Evolutionary conservation across 2,888 invertebrate species (phyloP).

Genomic region (Tetanocera ferruginea): DNA sequence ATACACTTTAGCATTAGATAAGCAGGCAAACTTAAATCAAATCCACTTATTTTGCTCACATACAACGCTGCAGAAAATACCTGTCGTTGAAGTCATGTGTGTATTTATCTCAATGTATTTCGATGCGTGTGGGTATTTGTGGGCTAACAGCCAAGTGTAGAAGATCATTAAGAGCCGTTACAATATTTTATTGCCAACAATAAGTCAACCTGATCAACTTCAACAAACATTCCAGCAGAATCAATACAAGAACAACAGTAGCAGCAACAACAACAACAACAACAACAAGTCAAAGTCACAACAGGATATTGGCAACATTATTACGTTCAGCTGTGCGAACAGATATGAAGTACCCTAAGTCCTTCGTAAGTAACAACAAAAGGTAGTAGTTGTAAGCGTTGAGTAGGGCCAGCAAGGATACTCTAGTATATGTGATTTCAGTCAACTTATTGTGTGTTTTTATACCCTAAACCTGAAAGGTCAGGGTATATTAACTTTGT

Average conservation of each 20-base stretch:
- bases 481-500: no score
- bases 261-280: background rate
- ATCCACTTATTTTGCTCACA: background rate
- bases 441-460: no score
- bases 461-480: no score
- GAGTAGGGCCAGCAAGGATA: background rate
- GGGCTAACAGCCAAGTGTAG: background rate
- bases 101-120: background rate
- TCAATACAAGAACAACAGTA: slow-evolving; percentile 24
- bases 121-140: background rate
- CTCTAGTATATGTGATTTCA: no score
- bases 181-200: slow-evolving; percentile 43
- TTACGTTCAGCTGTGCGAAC: background rate
- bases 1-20: background rate
- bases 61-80: no score
- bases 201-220: slow-evolving; percentile 42
- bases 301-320: slow-evolving; percentile 17
- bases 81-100: background rate
- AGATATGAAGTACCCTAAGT: background rate
- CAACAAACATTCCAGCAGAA: slow-evolving; percentile 34
- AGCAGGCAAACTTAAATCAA: slow-evolving; percentile 3
- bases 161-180: slow-evolving; percentile 39
- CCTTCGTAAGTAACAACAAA: background rate
- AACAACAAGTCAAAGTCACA: background rate
- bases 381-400: background rate